Evolutionary conservation across 2,797 vertebrate genomes (phyloP).

Genomic region (Rousettus madagascariensis): DNA sequence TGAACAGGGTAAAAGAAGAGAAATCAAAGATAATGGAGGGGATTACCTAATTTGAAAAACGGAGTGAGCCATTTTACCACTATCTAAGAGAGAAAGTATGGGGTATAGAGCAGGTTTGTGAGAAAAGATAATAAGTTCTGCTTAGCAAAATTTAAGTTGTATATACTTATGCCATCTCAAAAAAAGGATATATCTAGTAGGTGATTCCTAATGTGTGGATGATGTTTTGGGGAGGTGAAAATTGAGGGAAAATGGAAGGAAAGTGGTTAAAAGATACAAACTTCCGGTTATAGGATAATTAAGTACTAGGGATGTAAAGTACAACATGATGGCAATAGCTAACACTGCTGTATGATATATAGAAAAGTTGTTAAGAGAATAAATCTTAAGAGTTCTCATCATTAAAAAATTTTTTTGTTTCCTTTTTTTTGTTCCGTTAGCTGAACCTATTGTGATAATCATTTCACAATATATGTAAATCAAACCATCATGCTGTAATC

Average conservation of each 20-base stretch:
- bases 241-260: neutral
- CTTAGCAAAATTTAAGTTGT: neutral
- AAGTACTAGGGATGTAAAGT: neutral
- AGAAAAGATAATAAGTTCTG: neutral
- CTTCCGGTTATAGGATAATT: neutral
- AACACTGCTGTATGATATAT: neutral
- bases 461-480: neutral
- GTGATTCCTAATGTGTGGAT: neutral
- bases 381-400: neutral
- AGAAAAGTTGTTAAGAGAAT: neutral
- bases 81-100: neutral
- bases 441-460: neutral
- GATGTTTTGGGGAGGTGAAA: neutral
- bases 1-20: neutral
- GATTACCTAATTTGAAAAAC: neutral
- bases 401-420: neutral
- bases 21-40: neutral
- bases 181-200: neutral
- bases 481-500: neutral
- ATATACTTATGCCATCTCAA: neutral
- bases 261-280: neutral
- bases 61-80: neutral
- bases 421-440: neutral
- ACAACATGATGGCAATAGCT: neutral
- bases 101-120: neutral